A percentile compares a stretch with the other conserved stretches of the same genome.
phyloP scores from a whole-genome alignment of 2,888 invertebrate species.

The Orgyia antiqua region DNA sequence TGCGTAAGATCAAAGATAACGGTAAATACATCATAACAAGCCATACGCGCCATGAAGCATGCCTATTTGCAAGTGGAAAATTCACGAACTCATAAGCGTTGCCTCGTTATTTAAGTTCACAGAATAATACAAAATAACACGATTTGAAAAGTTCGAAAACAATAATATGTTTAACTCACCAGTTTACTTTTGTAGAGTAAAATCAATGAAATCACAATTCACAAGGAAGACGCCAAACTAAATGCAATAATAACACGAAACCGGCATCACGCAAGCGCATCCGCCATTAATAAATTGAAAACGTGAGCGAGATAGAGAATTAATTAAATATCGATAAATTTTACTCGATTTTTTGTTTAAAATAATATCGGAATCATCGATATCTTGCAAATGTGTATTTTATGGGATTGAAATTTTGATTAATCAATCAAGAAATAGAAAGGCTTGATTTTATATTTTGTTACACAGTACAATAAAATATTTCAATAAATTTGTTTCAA shows the following conservation, averaged over 20 bases:
- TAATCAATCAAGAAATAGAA: no score
- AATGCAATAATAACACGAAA: slow-evolving; percentile 64
- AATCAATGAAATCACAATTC: slow-evolving; percentile 46
- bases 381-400: no score
- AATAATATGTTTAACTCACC: slow-evolving; percentile 35
- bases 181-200: slow-evolving; percentile 32
- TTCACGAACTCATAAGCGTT: slow-evolving; percentile 42
- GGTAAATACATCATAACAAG: slow-evolving; percentile 46
- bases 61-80: slow-evolving; percentile 62
- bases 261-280: slow-evolving; percentile 78
- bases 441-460: no score
- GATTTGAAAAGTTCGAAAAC: slow-evolving; percentile 1
- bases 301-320: no score
- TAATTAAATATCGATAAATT: no score
- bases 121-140: slow-evolving; percentile 12
- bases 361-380: no score
- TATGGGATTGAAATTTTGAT: no score
- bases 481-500: no score
- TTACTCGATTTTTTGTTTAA: no score
- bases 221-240: slow-evolving; percentile 64
- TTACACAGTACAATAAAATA: no score
- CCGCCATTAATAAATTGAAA: slow-evolving; percentile 66
- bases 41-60: slow-evolving; percentile 63
- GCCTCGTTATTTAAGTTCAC: slow-evolving; percentile 18
- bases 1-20: slow-evolving; percentile 35